Evolutionary conservation across 2,113 vertebrate genomes (phyloP), one percentile per base, ranked within the genome.

Genomic region (Silurus glanis): DNA sequence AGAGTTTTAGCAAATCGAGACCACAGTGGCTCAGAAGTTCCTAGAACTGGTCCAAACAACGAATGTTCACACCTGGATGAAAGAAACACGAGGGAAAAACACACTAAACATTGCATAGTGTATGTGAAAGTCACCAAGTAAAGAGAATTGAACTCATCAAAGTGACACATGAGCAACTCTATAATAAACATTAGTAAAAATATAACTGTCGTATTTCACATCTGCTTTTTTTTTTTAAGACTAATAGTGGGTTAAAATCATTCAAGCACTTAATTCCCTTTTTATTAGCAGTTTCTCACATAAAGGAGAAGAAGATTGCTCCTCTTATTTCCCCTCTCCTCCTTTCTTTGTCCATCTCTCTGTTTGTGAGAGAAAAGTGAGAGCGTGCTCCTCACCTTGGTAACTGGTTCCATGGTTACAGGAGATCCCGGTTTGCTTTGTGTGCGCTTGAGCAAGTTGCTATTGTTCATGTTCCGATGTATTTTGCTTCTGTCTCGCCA

Each of bases 331-430:
- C 37, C 37, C 37, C 58, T 72, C 87, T 71, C 72, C 17, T 62
- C 69, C n/a, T 67, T n/a, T 84, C 55, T 83, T 28, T 82, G 61
- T 10, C 21, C 21, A 6, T 71, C 45, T 51, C 19, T 64, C 49
- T 82, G 79, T 88, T 58, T 88, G 88, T 88, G 84, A 89, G 85
- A 86, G 85, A 85, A 84, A 82, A 82, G 69, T 12, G 12, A 25
- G 78, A 21, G 3, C 62, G 91, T 91, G 88, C 75, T 87, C 82
- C 21, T 88, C 82, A 89, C 91, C 92, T 83, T 93, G 87, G 93
- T 87, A 87, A 92, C 92, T 9, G 92, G 66, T 82, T 91, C 92
- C 92, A 91, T 94, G 92, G 93, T 90, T 90, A 94, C 93, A 76
- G 82, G 37, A 19, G 83, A 91, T 88, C 91, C 91, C 89, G 83